Conservation (phyloP, 64 coral and sea anemone genomes). For the Pocillopora verrucosa region DNA sequence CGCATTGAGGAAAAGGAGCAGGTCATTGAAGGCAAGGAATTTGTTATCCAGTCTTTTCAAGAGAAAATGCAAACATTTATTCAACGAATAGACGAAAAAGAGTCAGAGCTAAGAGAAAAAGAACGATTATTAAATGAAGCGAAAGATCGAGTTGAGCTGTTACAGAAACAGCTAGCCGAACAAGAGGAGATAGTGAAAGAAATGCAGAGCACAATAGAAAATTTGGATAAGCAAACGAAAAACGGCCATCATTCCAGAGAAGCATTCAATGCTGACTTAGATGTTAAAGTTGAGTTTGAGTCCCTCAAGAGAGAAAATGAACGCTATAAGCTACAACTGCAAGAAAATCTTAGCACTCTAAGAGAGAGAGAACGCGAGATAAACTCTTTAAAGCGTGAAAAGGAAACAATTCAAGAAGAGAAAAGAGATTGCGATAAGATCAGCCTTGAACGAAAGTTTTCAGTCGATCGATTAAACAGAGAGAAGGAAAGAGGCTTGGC, state of each 20-base stretch:
- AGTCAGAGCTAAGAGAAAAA: slow-evolving; percentile 44
- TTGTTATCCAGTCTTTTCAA: slow-evolving; percentile 37
- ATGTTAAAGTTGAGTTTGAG: slow-evolving; percentile 35
- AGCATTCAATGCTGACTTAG: slow-evolving; percentile 1
- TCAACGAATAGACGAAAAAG: slow-evolving; percentile 14
- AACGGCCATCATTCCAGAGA: neutral
- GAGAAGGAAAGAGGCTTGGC: slow-evolving; percentile 56
- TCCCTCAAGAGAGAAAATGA: slow-evolving; percentile 62
- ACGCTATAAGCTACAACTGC: slow-evolving; percentile 28
- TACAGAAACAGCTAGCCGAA: slow-evolving; percentile 36
- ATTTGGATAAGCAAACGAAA: slow-evolving; percentile 2
- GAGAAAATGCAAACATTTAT: slow-evolving; percentile 16
- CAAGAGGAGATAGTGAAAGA: slow-evolving; percentile 53
- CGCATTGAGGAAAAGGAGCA: slow-evolving; percentile 66
- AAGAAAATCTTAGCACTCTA: slow-evolving; percentile 40
- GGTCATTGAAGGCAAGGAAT: slow-evolving; percentile 48
- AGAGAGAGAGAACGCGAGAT: slow-evolving; percentile 42
- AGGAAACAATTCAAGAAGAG: slow-evolving; percentile 40
- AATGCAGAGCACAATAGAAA: slow-evolving; percentile 53
- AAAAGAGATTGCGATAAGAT: slow-evolving; percentile 33
- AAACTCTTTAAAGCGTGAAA: slow-evolving; percentile 38
- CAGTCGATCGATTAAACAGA: slow-evolving; percentile 49
- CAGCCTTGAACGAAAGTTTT: slow-evolving; percentile 41
- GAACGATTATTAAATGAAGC: slow-evolving; percentile 29
- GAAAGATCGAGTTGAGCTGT: neutral